Evolutionary conservation across 2,797 vertebrate genomes (phyloP).

Genomic region (Artibeus jamaicensis): DNA sequence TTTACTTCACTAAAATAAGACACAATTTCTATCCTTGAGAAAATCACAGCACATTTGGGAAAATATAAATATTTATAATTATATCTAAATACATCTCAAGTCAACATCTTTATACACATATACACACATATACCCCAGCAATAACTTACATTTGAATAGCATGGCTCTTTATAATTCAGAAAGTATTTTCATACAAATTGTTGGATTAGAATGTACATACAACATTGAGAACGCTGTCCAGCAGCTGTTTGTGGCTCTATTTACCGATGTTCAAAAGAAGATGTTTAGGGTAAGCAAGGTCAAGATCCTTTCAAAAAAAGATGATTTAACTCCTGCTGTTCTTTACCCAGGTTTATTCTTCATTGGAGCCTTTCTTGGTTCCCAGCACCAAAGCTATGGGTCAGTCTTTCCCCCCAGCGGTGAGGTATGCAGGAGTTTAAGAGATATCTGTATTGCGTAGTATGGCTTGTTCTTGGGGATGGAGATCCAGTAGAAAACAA

Average conservation of each 20-base stretch:
- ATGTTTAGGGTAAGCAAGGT: background rate
- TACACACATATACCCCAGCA: background rate
- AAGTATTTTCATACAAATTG: background rate
- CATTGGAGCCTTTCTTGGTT: background rate
- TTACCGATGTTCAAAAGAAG: background rate
- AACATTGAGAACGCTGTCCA: background rate
- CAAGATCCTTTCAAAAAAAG: background rate
- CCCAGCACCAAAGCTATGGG: background rate
- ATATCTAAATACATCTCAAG: constrained; percentile 55
- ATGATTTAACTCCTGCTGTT: background rate
- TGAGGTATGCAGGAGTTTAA: background rate
- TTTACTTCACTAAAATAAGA: constrained; percentile 44
- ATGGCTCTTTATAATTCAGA: constrained; percentile 32
- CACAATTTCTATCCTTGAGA: constrained; percentile 31
- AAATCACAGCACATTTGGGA: constrained; percentile 52
- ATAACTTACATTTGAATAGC: constrained; percentile 36
- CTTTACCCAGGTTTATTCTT: background rate
- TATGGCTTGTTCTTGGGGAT: background rate
- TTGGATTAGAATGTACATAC: background rate
- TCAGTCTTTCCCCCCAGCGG: background rate
- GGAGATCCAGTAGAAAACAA: background rate
- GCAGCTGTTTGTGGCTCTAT: background rate
- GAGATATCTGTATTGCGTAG: background rate
- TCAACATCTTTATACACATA: constrained; percentile 26
- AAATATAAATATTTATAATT: constrained; percentile 64